Percentiles rank a stretch among this genome's conserved stretches.
phyloP scores from a whole-genome alignment of 2,113 vertebrate genomes.

The Aptenodytes forsteri region DNA sequence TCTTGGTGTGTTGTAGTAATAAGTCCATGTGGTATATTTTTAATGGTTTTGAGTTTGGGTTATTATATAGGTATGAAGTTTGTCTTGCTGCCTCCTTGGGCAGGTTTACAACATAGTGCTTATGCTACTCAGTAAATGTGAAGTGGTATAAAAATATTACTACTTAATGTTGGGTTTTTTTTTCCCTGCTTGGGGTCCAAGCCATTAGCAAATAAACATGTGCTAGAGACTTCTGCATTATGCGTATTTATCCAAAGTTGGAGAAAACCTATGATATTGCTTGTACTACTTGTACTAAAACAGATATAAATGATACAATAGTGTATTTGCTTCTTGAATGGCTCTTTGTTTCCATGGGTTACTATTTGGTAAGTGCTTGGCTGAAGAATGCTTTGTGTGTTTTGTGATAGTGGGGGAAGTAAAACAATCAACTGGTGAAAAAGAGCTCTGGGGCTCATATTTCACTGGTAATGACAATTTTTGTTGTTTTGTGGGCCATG shows the following conservation, averaged over 20 bases:
- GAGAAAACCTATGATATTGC: not conserved
- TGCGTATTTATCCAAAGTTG: not conserved
- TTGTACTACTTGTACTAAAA: not conserved
- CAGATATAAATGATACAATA: not conserved
- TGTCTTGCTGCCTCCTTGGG: not conserved
- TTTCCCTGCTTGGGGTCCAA: not conserved
- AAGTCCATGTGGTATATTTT: not conserved
- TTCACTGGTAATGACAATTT: not conserved
- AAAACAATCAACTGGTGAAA: not conserved
- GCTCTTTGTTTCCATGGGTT: not conserved
- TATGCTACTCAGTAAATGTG: not conserved
- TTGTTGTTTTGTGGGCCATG: not conserved
- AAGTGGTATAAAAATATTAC: not conserved
- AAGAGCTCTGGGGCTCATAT: not conserved
- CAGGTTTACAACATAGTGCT: not conserved
- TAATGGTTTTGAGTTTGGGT: not conserved
- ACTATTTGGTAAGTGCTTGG: not conserved
- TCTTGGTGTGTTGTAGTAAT: not conserved
- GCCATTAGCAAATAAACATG: not conserved
- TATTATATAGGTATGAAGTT: not conserved
- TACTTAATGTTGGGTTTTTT: not conserved
- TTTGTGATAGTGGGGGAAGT: not conserved
- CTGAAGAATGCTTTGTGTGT: not conserved
- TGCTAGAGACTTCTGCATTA: not conserved
- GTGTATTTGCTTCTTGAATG: not conserved